Evolutionary conservation across 2,888 invertebrate genomes (phyloP).

Genomic region (Drosophila antonietae): DNA sequence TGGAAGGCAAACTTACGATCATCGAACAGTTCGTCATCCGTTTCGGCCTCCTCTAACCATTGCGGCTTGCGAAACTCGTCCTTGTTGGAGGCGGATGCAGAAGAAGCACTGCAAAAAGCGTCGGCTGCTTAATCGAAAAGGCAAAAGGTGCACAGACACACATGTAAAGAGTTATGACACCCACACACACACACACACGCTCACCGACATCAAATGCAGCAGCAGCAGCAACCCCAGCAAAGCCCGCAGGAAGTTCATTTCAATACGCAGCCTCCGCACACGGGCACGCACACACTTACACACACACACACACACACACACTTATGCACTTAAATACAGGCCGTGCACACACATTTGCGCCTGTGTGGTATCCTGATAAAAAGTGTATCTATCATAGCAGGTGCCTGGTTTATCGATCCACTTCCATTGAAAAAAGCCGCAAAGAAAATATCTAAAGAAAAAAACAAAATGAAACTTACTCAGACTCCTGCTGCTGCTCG

Average conservation of each 20-base stretch:
- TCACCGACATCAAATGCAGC: neutral
- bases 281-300: neutral
- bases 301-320: neutral
- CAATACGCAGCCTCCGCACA: slow-evolving; percentile 75
- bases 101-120: slow-evolving; percentile 50
- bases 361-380: slow-evolving; percentile 68
- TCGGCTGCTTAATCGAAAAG: neutral
- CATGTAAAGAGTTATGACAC: slow-evolving; percentile 6
- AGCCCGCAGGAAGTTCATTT: slow-evolving; percentile 21
- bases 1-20: slow-evolving; percentile 85
- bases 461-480: slow-evolving; percentile 45
- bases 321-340: slow-evolving; percentile 6
- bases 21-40: slow-evolving; percentile 84
- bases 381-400: slow-evolving; percentile 73
- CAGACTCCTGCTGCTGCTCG: slow-evolving; percentile 62
- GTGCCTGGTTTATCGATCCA: slow-evolving; percentile 75
- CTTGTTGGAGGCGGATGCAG: slow-evolving; percentile 71
- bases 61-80: slow-evolving; percentile 84
- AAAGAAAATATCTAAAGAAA: neutral
- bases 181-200: neutral
- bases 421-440: slow-evolving; percentile 46
- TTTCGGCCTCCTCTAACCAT: slow-evolving; percentile 84
- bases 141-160: neutral
- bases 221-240: slow-evolving; percentile 8
- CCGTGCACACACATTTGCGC: slow-evolving; percentile 16